Evolutionary conservation across 2,888 invertebrate genomes (phyloP).

Genomic region (Diplazon laetatorius): DNA sequence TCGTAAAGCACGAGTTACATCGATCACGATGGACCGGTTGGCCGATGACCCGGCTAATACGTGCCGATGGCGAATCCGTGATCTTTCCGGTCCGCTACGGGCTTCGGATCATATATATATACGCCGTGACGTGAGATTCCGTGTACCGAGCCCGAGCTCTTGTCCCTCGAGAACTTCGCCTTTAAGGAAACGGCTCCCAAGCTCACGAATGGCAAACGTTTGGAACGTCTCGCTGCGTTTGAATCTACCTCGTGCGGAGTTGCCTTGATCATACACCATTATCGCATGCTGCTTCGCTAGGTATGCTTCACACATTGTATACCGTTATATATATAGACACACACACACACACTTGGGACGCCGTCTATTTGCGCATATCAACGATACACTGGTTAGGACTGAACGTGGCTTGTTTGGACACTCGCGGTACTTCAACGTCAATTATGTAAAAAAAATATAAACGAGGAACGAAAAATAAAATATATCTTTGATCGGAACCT

Average conservation of each 20-base stretch:
- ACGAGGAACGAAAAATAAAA: no score
- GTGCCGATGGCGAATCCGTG: slow-evolving; percentile 8
- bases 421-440: no score
- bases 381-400: no score
- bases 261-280: slow-evolving; percentile 41
- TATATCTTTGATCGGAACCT: no score
- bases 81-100: neutral
- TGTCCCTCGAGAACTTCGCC: slow-evolving; percentile 27
- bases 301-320: neutral
- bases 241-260: slow-evolving; percentile 26
- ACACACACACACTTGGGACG: no score
- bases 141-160: neutral
- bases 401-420: no score
- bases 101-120: neutral
- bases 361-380: no score
- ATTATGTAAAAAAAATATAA: no score
- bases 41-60: slow-evolving; percentile 11
- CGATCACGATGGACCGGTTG: slow-evolving; percentile 16
- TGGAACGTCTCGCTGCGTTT: slow-evolving; percentile 34
- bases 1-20: slow-evolving; percentile 3
- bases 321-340: no score
- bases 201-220: neutral
- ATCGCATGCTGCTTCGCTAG: slow-evolving; percentile 12
- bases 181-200: slow-evolving; percentile 45
- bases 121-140: neutral